Base-by-base conservation (phyloP, 2,797 vertebrate species). In the Ataeniobius toweri region DNA sequence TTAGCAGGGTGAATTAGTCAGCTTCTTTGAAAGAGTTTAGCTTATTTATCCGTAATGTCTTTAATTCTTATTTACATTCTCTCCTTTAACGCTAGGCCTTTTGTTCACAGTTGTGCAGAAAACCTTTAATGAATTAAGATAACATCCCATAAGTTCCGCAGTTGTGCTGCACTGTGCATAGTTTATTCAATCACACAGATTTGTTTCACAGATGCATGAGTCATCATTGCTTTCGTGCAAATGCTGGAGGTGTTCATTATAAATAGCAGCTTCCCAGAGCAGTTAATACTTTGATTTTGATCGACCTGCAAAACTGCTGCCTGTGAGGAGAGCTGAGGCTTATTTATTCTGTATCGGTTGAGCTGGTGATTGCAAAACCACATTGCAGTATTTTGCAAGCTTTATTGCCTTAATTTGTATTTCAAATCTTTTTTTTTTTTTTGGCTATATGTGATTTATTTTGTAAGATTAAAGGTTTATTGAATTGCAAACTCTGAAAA, bases 21-120 rank as follows among this genome's bases (percentile, higher is more conserved):
- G 72, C 31, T 71, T 83, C n/a, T 81, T 48, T 78, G 63, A 41
- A 84, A 82, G 67, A 48, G 50, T 48, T 61, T n/a, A 71, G 28
- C 71, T 77, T 59, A 46, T 73, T 75, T 74, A 20, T 70, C 50
- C 59, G 46, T 0, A 70, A n/a, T 61, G 16, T 5, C 36, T 53
- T 41, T 26, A 16, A 55, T 36, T 28, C 46, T 55, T 44, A 51
- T 41, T 53, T 10, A 3, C 4, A 7, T 39, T 6, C 12, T 39
- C 39, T 14, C 22, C 0, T 1, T 69, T 1, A 69, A 46, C 26
- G 46, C 41, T 26, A 16, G 70, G 9, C 28, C 14, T 36, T 55
- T 72, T 24, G 48, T 46, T 46, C n/a, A 68, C 16, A 31, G 28
- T 31, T 71, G 6, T 28, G 46, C 39, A 68, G 24, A 13, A 9